These are phyloP conservation scores for Todus mexicanus DNA, from an alignment of 2,797 vertebrate genomes.

Conservation along the genomic window DNA sequence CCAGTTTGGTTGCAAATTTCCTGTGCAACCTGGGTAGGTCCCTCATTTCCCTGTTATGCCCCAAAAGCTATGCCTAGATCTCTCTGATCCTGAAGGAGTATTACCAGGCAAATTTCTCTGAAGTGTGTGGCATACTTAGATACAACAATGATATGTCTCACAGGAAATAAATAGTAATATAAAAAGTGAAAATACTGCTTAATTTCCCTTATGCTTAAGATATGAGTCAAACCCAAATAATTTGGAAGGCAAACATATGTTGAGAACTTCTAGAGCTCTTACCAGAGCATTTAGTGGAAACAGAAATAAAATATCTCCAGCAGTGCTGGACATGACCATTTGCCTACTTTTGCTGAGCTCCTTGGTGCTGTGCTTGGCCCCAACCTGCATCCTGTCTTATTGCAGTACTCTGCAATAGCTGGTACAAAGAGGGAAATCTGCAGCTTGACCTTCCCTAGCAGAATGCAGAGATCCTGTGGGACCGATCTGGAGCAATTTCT, in stretches of 20 bases:
- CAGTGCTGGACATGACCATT: background rate
- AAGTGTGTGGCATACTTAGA: background rate
- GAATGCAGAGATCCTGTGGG: background rate
- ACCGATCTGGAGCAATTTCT: background rate
- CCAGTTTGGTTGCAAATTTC: accelerated
- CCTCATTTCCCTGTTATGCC: background rate
- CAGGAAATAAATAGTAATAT: background rate
- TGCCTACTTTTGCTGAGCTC: background rate
- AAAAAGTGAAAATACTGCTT: background rate
- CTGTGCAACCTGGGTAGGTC: background rate
- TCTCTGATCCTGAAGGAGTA: background rate
- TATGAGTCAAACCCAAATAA: background rate
- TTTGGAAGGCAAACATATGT: background rate
- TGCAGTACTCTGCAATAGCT: background rate
- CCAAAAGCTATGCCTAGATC: background rate
- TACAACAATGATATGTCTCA: background rate
- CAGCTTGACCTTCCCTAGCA: background rate
- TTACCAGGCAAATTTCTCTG: background rate
- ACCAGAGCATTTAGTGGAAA: background rate
- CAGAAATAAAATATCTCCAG: background rate
- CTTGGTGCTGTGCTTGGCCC: background rate
- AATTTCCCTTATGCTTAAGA: background rate
- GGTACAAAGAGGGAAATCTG: background rate
- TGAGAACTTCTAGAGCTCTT: background rate
- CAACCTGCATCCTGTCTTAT: background rate